These are phyloP conservation scores for Mungos mungo DNA, from an alignment of 2,113 vertebrate genomes.

Conservation along the genomic window DNA sequence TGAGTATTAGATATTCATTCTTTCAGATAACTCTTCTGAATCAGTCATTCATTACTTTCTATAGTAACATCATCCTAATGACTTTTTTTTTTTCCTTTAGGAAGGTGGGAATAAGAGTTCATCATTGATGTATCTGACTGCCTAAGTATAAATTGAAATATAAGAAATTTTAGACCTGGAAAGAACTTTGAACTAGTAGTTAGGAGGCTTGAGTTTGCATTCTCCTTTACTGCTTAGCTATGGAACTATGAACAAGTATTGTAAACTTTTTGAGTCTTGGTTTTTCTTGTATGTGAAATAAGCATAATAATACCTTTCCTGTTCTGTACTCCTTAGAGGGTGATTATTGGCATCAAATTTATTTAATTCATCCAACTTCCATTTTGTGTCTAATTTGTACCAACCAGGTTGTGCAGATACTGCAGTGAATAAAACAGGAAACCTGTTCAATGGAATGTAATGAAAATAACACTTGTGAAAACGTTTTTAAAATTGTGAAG, in stretches of 20 bases:
- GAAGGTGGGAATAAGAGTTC: neutral
- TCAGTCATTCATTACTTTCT: neutral
- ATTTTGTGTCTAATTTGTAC: slow-evolving; percentile 3
- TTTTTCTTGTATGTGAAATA: slow-evolving; percentile 7
- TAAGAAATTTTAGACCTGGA: neutral
- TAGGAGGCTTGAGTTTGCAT: slow-evolving; percentile 15
- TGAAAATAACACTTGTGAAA: neutral
- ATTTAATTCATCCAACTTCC: neutral
- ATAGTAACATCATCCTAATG: neutral
- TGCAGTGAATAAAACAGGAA: neutral
- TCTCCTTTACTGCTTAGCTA: neutral
- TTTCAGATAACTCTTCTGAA: neutral
- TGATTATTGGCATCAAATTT: neutral
- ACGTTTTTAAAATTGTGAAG: neutral
- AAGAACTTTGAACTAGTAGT: slow-evolving; percentile 28
- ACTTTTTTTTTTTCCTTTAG: neutral
- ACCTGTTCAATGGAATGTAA: neutral
- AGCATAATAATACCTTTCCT: neutral
- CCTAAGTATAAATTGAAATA: slow-evolving; percentile 28
- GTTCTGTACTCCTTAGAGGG: neutral
- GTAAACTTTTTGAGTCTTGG: neutral
- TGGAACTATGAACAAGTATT: neutral
- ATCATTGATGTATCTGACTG: neutral
- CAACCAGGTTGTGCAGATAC: neutral
- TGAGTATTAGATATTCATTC: neutral